These are phyloP conservation scores for Sinocyclocheilus anshuiensis DNA, from an alignment of 2,113 vertebrate species.

Conservation along the genomic window DNA sequence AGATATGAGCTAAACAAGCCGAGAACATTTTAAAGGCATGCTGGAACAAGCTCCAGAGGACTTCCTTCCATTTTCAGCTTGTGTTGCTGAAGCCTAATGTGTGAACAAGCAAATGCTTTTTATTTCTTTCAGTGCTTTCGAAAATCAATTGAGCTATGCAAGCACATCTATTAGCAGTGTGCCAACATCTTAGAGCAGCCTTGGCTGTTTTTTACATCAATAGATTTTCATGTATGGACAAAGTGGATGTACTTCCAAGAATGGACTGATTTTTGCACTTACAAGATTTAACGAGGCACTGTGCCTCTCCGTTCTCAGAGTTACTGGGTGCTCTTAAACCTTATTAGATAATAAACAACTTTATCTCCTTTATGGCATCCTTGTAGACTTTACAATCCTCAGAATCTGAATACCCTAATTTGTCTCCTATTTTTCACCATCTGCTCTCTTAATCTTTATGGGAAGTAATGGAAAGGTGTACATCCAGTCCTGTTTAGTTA, in stretches of 20 bases:
- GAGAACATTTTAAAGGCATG: constrained; percentile 1
- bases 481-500: not conserved
- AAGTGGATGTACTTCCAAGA: not conserved
- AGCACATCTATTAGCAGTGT: not conserved
- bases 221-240: constrained; percentile 2
- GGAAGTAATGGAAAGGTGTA: not conserved
- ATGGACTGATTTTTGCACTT: not conserved
- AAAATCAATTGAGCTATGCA: constrained; percentile 19
- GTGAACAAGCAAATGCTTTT: constrained; percentile 20
- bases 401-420: not conserved
- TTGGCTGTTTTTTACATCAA: not conserved
- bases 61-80: not conserved
- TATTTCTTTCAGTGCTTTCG: not conserved
- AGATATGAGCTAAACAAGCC: not conserved
- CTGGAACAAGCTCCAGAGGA: constrained; percentile 11
- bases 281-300: not conserved
- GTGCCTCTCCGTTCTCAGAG: not conserved
- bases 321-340: constrained; percentile 6
- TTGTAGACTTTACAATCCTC: not conserved
- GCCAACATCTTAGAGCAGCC: not conserved
- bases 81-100: not conserved
- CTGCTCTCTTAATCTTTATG: not conserved
- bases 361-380: not conserved
- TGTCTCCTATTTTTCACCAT: not conserved
- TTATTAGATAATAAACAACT: constrained; percentile 14